Evolutionary conservation across 2,113 vertebrate species (phyloP).

Genomic region (Notarius quadriscutis): DNA sequence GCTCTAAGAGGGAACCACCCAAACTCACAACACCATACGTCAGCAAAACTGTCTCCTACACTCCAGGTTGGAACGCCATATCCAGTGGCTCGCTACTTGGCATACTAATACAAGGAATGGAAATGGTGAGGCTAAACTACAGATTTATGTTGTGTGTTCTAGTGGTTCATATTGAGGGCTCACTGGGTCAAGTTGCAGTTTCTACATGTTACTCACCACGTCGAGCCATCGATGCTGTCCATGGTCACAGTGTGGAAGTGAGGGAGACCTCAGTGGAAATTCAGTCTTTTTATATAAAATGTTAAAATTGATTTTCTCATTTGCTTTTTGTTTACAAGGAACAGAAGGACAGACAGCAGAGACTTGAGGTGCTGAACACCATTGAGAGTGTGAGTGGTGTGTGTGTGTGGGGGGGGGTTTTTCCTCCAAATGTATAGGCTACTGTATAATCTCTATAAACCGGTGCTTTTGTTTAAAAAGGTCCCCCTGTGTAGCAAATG

Average conservation of each 20-base stretch:
- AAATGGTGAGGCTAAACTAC: background rate
- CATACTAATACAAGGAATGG: too few relatives aligned
- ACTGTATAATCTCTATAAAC: background rate
- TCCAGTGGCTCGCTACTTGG: background rate
- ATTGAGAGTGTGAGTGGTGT: conserved; percentile 68
- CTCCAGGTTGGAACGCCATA: conserved; percentile 75
- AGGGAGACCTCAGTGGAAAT: background rate
- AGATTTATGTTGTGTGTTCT: background rate
- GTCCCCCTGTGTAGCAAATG: background rate
- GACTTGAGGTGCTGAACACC: conserved; percentile 78
- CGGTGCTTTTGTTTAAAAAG: background rate
- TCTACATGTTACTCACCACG: conserved; percentile 94
- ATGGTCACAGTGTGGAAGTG: conserved; percentile 80
- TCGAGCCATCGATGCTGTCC: conserved; percentile 87
- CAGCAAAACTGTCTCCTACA: conserved; percentile 83
- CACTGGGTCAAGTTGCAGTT: conserved; percentile 89
- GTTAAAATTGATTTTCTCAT: background rate
- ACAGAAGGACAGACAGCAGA: conserved; percentile 78
- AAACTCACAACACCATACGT: conserved; percentile 90
- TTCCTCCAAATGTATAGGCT: background rate
- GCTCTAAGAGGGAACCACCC: conserved; percentile 77
- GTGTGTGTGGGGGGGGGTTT: background rate
- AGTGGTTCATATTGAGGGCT: conserved; percentile 94
- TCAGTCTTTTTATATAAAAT: background rate
- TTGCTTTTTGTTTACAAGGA: conserved; percentile 56